Evolutionary conservation across 2,888 invertebrate genomes (phyloP).

Genomic region (Dysmachus trigonus): DNA sequence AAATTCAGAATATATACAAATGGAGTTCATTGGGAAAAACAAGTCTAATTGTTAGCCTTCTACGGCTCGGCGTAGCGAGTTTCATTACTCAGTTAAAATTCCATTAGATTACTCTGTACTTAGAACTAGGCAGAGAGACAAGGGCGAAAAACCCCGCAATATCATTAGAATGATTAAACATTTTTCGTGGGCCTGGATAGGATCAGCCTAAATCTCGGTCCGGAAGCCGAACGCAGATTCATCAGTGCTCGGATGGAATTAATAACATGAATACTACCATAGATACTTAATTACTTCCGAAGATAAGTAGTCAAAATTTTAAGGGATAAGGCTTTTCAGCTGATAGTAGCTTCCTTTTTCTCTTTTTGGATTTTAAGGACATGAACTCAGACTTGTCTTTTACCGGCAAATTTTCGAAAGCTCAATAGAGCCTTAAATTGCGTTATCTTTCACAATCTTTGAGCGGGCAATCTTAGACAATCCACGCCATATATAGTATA

Average conservation of each 20-base stretch:
- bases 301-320: slow-evolving; percentile 29
- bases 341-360: neutral
- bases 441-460: neutral
- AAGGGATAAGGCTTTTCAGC: slow-evolving; percentile 9
- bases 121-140: neutral
- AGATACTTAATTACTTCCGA: slow-evolving; percentile 15
- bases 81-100: slow-evolving; percentile 3
- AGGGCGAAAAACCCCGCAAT: neutral
- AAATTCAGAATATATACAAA: slow-evolving; percentile 6
- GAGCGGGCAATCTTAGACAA: neutral
- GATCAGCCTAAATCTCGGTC: neutral
- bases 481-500: neutral
- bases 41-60: neutral
- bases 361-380: neutral
- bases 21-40: neutral
- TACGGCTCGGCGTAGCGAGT: neutral
- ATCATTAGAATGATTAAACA: slow-evolving; percentile 6
- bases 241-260: neutral
- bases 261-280: slow-evolving; percentile 23
- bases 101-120: neutral
- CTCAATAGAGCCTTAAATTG: slow-evolving; percentile 1
- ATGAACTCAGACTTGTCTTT: neutral
- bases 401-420: neutral
- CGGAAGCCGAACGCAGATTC: neutral
- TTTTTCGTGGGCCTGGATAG: neutral